phyloP scores from a whole-genome alignment of 1,140 invertebrate species.

The Zaprionus nigranus region DNA sequence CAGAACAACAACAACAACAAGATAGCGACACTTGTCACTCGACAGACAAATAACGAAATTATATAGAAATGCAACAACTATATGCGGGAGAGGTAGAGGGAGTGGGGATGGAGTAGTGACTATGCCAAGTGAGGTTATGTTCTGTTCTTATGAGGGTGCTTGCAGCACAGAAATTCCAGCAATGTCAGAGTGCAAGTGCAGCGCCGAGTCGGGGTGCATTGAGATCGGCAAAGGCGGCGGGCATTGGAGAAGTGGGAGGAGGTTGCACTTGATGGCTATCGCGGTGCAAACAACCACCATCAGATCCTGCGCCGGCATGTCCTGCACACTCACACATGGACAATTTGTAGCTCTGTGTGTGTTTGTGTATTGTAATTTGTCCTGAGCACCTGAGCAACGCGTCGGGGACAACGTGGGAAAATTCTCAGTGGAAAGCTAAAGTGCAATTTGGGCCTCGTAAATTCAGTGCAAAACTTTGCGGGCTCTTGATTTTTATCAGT shows the following conservation, averaged over 20 bases:
- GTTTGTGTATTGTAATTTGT: constrained; percentile 30
- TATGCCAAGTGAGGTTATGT: neutral
- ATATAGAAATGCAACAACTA: constrained; percentile 65
- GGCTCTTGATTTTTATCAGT: constrained; percentile 73
- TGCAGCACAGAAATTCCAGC: constrained; percentile 25
- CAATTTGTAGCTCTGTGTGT: constrained; percentile 34
- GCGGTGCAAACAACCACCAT: constrained; percentile 67
- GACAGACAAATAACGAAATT: constrained; percentile 73
- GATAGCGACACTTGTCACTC: constrained; percentile 62
- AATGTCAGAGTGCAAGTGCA: constrained; percentile 48
- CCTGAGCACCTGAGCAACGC: constrained; percentile 34
- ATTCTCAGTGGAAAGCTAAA: constrained; percentile 71
- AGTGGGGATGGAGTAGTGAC: constrained; percentile 16
- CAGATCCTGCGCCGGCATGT: constrained; percentile 59
- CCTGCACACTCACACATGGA: constrained; percentile 9
- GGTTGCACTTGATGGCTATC: constrained; percentile 62
- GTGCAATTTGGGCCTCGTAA: constrained; percentile 74
- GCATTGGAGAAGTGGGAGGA: constrained; percentile 7
- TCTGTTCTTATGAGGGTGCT: constrained; percentile 7
- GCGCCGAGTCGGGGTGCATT: constrained; percentile 33
- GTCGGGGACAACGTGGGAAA: constrained; percentile 65
- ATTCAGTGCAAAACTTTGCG: constrained; percentile 75
- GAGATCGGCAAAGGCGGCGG: neutral
- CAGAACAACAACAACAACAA: constrained; percentile 24
- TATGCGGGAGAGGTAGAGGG: constrained; percentile 36